Conservation (phyloP, 2,888 invertebrate genomes). For the Pachymerium ferrugineum region DNA sequence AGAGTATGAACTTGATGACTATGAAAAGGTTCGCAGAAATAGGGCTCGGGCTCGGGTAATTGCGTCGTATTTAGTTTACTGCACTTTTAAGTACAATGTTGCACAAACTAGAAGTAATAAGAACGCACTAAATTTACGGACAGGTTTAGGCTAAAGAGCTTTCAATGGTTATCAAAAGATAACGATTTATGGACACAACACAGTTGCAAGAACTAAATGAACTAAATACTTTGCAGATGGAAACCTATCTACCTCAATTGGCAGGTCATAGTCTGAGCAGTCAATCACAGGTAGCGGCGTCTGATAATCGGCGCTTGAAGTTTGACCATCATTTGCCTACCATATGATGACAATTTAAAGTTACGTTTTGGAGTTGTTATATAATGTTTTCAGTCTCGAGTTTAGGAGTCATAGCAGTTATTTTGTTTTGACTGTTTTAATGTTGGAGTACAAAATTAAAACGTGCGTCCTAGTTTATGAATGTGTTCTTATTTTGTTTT, state of each 20-base stretch:
- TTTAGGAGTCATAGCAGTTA: background rate
- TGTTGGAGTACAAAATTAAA: background rate
- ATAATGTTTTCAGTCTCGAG: background rate
- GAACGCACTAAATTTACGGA: too few relatives aligned
- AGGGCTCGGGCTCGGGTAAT: conserved; percentile 61
- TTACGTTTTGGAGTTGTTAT: background rate
- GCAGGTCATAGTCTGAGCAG: conserved; percentile 46
- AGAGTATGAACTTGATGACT: conserved; percentile 61
- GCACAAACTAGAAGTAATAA: background rate
- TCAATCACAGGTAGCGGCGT: conserved; percentile 38
- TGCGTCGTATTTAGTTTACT: too few relatives aligned
- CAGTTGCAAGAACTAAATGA: too few relatives aligned
- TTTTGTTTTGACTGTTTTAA: background rate
- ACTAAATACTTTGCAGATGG: conserved; percentile 50
- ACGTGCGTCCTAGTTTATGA: background rate
- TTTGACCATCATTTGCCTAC: conserved; percentile 58
- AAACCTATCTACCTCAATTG: conserved; percentile 60
- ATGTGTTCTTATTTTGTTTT: background rate
- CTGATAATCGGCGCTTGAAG: conserved; percentile 41
- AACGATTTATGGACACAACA: too few relatives aligned
- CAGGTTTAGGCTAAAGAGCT: too few relatives aligned
- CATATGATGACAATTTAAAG: conserved; percentile 55
- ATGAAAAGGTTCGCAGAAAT: conserved; percentile 54
- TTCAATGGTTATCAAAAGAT: too few relatives aligned
- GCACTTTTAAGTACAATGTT: background rate